Percentiles rank a stretch among this genome's conserved stretches.
Conservation (phyloP, 2,888 invertebrate species). For the Alcis repandata region DNA sequence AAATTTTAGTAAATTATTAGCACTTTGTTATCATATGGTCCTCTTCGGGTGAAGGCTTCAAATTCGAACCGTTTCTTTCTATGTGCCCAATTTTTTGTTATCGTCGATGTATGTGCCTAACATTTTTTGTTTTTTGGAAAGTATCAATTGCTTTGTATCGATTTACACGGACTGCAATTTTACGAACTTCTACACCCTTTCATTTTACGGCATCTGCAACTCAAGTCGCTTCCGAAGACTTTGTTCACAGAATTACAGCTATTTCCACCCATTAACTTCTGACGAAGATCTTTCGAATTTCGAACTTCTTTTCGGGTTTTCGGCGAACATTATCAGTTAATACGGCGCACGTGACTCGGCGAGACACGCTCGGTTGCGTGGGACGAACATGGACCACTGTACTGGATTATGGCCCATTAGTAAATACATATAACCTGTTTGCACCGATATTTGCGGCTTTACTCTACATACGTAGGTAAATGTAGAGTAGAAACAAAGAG, state of each 20-base stretch:
- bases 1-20: too few relatives aligned
- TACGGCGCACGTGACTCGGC: neutral
- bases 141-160: too few relatives aligned
- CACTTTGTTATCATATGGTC: too few relatives aligned
- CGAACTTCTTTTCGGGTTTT: neutral
- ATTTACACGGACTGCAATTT: too few relatives aligned
- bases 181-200: too few relatives aligned
- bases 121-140: too few relatives aligned
- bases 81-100: too few relatives aligned
- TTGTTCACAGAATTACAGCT: too few relatives aligned
- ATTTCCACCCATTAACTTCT: neutral
- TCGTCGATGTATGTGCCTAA: too few relatives aligned
- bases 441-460: slow-evolving; percentile 6
- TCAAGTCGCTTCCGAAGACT: neutral
- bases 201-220: too few relatives aligned
- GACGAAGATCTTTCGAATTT: neutral
- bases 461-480: neutral
- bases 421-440: slow-evolving; percentile 14
- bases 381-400: slow-evolving; percentile 19
- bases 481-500: neutral
- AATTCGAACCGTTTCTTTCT: too few relatives aligned
- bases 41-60: too few relatives aligned
- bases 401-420: slow-evolving; percentile 21
- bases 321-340: slow-evolving; percentile 4
- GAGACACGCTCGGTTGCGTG: slow-evolving; percentile 1